Evolutionary conservation across 2,113 vertebrate genomes (phyloP).

Genomic region (Anhinga rufa): DNA sequence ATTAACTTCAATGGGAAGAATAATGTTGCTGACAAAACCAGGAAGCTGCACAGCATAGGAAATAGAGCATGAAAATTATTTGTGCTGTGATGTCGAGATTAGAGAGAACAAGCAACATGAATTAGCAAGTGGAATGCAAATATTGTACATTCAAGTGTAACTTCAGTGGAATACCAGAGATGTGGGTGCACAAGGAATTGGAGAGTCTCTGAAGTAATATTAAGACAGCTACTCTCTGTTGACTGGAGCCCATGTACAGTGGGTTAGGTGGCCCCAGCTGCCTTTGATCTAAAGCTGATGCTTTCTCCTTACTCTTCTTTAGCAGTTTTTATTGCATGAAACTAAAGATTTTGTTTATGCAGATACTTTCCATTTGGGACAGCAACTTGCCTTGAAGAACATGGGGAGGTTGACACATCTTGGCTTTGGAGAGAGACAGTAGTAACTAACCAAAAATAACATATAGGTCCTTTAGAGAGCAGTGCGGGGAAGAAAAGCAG

Average conservation of each 20-base stretch:
- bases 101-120: slow-evolving; percentile 45
- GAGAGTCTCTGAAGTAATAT: neutral
- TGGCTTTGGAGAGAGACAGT: neutral
- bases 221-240: neutral
- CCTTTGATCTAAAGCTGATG: neutral
- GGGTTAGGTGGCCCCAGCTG: neutral
- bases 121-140: slow-evolving; percentile 66
- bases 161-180: neutral
- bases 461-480: neutral
- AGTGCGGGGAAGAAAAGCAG: neutral
- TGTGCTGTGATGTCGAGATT: slow-evolving; percentile 68
- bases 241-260: neutral
- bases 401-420: rapidly evolving
- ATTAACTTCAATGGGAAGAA: slow-evolving; percentile 31
- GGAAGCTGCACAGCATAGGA: slow-evolving; percentile 33
- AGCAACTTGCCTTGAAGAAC: neutral
- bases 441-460: neutral
- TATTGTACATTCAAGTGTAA: slow-evolving; percentile 41
- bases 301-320: neutral
- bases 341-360: neutral
- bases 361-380: neutral
- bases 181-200: neutral
- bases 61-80: slow-evolving; percentile 70
- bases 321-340: neutral
- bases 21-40: slow-evolving; percentile 44